Base-by-base conservation (phyloP, 2,888 invertebrate species). In the Aspidiotus destructor region DNA sequence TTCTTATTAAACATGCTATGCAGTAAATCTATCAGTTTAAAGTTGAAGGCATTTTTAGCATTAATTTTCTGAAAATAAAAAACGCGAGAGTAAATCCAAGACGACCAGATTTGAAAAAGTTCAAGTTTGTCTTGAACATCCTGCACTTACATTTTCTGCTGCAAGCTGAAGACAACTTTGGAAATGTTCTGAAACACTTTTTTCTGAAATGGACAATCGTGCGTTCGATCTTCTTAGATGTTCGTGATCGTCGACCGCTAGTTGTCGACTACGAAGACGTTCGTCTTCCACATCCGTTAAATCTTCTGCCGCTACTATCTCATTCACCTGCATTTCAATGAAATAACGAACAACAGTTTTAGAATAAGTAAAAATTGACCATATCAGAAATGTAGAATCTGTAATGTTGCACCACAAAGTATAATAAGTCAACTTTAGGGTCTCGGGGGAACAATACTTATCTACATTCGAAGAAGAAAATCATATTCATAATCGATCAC, bases 11-110 rank as follows among this genome's bases (percentile, higher is more conserved):
- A 76, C 79, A 92, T 82, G 17, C 85, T 85, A 0, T 86, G 82
- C 82, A 94, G 85, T 73, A 88, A 88, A 76, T 95, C 93, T 74
- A 94, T 93, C 60, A 94, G 81, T 72, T 89, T 87, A 1, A 93
- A 79, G 72, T 85, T 86, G 84, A 94, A 95, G 0, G 92, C 94
- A 81, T 94, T 94, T 75, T 92, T 91, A 62, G 84, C 81, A 74
- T 85, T 92, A 73, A 95, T 88, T 85, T 92, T 93, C 87, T 88
- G 58, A 10, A 69, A 55, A 16, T 15, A 5, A 3, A n/a, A 28
- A 42, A 40, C 13, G 11, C 11, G 0, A 16, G 17, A 10, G 10
- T 11, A 3, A 55, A 16, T 55, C 1, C 42, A 17, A 44, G 3
- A 28, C 40, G 40, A 60, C 16, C 10, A n/a, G 16, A 57, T 28